Percentiles rank a stretch among this genome's conserved stretches.
These are phyloP conservation scores for Mus musculus DNA, from an alignment of 2,113 vertebrate genomes.

Conservation along the genomic window GRCm39 chr17:94237001-94237500, in stretches of 20 bases:
- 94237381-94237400: neutral
- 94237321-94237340: neutral
- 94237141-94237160: neutral
- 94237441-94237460: neutral
- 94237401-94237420: neutral
- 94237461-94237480: neutral
- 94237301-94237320: neutral
- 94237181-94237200: neutral
- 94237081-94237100: neutral
- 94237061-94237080: neutral
- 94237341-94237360: no score
- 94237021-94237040: neutral
- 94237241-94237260: neutral
- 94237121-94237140: neutral
- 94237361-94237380: neutral
- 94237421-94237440: neutral
- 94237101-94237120: neutral
- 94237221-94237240: neutral
- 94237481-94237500: neutral
- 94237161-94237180: constrained; percentile 15
- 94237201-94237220: neutral
- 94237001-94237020: neutral
- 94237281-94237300: neutral
- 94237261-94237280: neutral
- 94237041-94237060: neutral